Evolutionary conservation across 1,140 invertebrate genomes (phyloP).

Genomic region (Copidosoma floridanum): DNA sequence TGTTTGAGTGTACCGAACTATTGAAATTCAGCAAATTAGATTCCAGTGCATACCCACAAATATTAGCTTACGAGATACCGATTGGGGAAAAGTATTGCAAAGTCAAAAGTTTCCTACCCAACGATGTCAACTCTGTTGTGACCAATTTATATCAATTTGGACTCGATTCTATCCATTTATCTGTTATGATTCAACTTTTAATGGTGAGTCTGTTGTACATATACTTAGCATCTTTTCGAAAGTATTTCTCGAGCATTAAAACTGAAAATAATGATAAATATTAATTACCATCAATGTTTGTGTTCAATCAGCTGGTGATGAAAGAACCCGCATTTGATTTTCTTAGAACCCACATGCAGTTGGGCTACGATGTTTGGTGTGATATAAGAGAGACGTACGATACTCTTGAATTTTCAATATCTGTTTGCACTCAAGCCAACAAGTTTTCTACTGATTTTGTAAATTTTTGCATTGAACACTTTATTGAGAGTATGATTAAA

Average conservation of each 20-base stretch:
- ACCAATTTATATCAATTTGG: slow-evolving; percentile 88
- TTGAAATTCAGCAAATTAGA: too few species aligned
- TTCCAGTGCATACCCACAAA: slow-evolving; percentile 46
- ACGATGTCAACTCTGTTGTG: slow-evolving; percentile 80
- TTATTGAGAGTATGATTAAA: slow-evolving; percentile 66
- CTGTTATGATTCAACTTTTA: slow-evolving; percentile 75
- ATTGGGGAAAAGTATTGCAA: slow-evolving; percentile 65
- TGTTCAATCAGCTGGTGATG: slow-evolving; percentile 62
- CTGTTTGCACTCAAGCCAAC: slow-evolving; percentile 73
- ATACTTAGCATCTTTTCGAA: too few species aligned
- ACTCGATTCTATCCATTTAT: slow-evolving; percentile 60
- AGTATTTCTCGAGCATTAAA: not conserved
- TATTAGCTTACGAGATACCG: slow-evolving; percentile 66
- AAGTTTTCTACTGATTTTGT: slow-evolving; percentile 70
- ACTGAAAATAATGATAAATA: not conserved
- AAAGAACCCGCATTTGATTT: slow-evolving; percentile 86
- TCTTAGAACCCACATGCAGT: slow-evolving; percentile 83
- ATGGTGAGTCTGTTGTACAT: slow-evolving; percentile 65
- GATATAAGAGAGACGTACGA: slow-evolving; percentile 66
- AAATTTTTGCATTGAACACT: slow-evolving; percentile 72
- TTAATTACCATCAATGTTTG: slow-evolving; percentile 34
- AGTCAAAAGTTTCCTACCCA: slow-evolving; percentile 69
- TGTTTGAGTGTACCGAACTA: slow-evolving; percentile 38
- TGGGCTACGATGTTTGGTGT: slow-evolving; percentile 80
- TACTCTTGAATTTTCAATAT: slow-evolving; percentile 71